Evolutionary conservation across 2,888 invertebrate species (phyloP).

Genomic region (Cetonia aurata): DNA sequence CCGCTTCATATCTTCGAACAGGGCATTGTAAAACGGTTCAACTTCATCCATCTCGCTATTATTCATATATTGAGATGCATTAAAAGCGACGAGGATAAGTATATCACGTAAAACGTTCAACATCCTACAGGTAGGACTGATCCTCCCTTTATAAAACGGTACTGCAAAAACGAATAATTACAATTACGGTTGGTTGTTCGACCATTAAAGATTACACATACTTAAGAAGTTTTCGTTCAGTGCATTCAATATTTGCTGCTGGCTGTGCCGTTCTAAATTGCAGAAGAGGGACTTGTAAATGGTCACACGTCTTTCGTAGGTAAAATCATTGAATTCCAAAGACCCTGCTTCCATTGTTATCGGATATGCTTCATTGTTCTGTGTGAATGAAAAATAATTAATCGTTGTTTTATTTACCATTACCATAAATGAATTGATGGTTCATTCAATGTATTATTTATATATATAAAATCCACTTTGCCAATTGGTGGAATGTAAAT

Average conservation of each 20-base stretch:
- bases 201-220: background rate
- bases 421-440: too few relatives aligned
- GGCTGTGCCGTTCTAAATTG: slow-evolving; percentile 25
- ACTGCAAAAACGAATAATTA: slow-evolving; percentile 7
- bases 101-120: slow-evolving; percentile 33
- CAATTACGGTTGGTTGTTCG: background rate
- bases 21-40: slow-evolving; percentile 23
- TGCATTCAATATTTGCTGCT: slow-evolving; percentile 27
- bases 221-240: slow-evolving; percentile 22
- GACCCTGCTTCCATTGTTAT: background rate
- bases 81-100: slow-evolving; percentile 9
- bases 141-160: slow-evolving; percentile 4
- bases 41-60: background rate
- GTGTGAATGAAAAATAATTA: background rate
- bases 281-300: slow-evolving; percentile 35
- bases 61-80: slow-evolving; percentile 14
- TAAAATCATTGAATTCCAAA: slow-evolving; percentile 7
- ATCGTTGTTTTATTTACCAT: too few relatives aligned
- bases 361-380: slow-evolving; percentile 1
- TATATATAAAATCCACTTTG: too few relatives aligned
- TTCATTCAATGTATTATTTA: too few relatives aligned
- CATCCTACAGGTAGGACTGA: background rate
- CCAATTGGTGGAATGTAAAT: too few relatives aligned
- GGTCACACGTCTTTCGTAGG: slow-evolving; percentile 28
- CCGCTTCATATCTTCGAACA: slow-evolving; percentile 26